Percentiles rank a stretch among this genome's conserved stretches.
Evolutionary conservation across 1,140 invertebrate genomes (phyloP).

Genomic region (Gryllus bimaculatus): DNA sequence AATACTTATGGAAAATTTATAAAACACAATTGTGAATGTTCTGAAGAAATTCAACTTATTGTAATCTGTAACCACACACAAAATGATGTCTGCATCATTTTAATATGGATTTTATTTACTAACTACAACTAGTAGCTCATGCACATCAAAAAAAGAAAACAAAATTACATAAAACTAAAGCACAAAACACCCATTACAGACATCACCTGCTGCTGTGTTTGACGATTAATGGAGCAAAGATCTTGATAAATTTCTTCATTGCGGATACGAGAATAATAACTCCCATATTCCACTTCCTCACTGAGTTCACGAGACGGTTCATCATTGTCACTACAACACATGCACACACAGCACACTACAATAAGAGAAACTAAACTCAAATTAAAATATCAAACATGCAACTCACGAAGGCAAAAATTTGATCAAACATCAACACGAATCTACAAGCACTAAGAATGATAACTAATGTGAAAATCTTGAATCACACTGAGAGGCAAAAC

Average conservation of each 20-base stretch:
- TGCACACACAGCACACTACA: slow-evolving; percentile 17
- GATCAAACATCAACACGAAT: neutral
- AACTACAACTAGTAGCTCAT: neutral
- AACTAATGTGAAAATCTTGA: slow-evolving; percentile 29
- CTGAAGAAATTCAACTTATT: neutral
- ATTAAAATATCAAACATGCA: neutral
- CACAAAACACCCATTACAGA: neutral
- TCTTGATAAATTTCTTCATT: slow-evolving; percentile 77
- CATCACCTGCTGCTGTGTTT: slow-evolving; percentile 18
- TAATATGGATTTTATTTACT: too few relatives aligned
- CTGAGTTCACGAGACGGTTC: slow-evolving; percentile 18
- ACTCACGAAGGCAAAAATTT: neutral
- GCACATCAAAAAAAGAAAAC: neutral
- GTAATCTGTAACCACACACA: neutral
- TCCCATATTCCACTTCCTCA: slow-evolving; percentile 51
- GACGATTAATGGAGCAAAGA: slow-evolving; percentile 51
- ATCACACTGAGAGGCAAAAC: neutral
- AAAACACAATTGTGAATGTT: too few relatives aligned
- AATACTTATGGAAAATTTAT: too few relatives aligned
- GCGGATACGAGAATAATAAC: slow-evolving; percentile 53
- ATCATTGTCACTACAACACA: slow-evolving; percentile 21
- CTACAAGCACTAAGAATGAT: slow-evolving; percentile 26
- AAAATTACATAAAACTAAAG: neutral
- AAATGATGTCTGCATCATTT: too few relatives aligned
- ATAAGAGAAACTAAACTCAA: neutral